Evolutionary conservation across 1,140 invertebrate species (phyloP).

Genomic region (Pseudomyrmex sp.): DNA sequence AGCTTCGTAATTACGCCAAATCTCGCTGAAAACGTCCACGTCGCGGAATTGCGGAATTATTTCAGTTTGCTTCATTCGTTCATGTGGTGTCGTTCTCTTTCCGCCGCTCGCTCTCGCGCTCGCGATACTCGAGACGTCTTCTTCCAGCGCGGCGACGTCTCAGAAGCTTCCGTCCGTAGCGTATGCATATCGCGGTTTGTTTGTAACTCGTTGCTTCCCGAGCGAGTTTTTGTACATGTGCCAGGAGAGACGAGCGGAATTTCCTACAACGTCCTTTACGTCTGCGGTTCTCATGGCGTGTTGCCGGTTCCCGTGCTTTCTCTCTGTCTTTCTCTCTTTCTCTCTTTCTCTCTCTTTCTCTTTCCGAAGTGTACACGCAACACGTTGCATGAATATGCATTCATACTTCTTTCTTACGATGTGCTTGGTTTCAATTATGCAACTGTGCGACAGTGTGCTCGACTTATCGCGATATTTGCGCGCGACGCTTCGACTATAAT

Average conservation of each 20-base stretch:
- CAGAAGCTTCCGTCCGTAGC: neutral
- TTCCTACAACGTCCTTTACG: constrained; percentile 34
- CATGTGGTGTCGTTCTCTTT: constrained; percentile 1
- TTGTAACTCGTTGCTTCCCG: constrained; percentile 30
- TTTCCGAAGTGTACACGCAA: constrained; percentile 16
- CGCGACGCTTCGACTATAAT: too few species aligned
- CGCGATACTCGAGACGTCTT: neutral
- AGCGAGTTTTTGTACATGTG: neutral
- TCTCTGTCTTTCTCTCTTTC: too few species aligned
- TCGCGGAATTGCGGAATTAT: constrained; percentile 53
- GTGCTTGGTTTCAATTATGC: constrained; percentile 43
- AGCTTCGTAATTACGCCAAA: constrained; percentile 77
- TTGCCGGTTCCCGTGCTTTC: neutral
- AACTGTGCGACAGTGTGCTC: constrained; percentile 1
- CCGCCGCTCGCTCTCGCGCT: neutral
- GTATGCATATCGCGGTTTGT: constrained; percentile 5
- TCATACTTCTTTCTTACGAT: constrained; percentile 29
- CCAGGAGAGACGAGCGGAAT: constrained; percentile 42
- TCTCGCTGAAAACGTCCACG: constrained; percentile 32
- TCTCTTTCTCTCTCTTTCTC: neutral
- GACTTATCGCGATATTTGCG: neutral
- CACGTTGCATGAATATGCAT: constrained; percentile 55
- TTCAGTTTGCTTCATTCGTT: constrained; percentile 2
- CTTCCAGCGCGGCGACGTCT: neutral
- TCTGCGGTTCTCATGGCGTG: constrained; percentile 13